Percentiles rank a stretch among this genome's conserved stretches.
Conservation (phyloP, 2,797 vertebrate species). For the Notamacropus eugenii region DNA sequence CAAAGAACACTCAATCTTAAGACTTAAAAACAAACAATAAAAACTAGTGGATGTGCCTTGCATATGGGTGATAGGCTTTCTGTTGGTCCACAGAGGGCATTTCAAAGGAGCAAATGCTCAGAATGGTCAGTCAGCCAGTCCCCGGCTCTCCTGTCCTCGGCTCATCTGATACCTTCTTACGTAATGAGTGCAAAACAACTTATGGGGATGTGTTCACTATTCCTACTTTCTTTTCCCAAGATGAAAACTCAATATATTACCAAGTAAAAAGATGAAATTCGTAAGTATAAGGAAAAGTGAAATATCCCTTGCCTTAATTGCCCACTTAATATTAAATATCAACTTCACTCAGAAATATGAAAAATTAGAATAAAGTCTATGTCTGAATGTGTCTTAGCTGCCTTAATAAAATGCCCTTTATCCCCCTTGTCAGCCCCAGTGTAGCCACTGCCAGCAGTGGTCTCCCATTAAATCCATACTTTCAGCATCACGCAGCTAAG, state of each 20-base stretch:
- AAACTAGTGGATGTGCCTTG: slow-evolving; percentile 44
- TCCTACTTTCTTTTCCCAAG: slow-evolving; percentile 57
- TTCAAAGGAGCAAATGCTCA: not conserved
- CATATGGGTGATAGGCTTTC: not conserved
- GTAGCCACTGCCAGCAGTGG: slow-evolving; percentile 86
- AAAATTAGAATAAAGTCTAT: slow-evolving; percentile 71
- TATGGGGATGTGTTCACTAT: slow-evolving; percentile 52
- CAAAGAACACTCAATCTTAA: slow-evolving; percentile 40
- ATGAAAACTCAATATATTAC: slow-evolving; percentile 74
- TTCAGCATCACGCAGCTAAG: slow-evolving; percentile 81
- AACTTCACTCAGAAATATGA: slow-evolving; percentile 68
- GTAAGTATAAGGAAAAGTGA: slow-evolving; percentile 50
- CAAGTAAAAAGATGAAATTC: slow-evolving; percentile 70
- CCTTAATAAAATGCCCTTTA: slow-evolving; percentile 84
- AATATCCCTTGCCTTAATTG: slow-evolving; percentile 72
- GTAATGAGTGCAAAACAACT: slow-evolving; percentile 45
- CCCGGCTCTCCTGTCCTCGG: slow-evolving; percentile 13
- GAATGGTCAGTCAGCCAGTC: slow-evolving; percentile 17
- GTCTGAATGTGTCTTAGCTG: slow-evolving; percentile 84
- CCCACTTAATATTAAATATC: slow-evolving; percentile 72
- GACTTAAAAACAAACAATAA: not conserved
- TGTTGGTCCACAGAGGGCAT: not conserved
- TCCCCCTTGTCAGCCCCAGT: slow-evolving; percentile 79
- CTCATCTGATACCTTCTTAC: slow-evolving; percentile 11
- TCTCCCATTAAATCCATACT: slow-evolving; percentile 66